These are phyloP conservation scores for Notiomystis cincta DNA, from an alignment of 2,113 vertebrate genomes.

Conservation along the genomic window DNA sequence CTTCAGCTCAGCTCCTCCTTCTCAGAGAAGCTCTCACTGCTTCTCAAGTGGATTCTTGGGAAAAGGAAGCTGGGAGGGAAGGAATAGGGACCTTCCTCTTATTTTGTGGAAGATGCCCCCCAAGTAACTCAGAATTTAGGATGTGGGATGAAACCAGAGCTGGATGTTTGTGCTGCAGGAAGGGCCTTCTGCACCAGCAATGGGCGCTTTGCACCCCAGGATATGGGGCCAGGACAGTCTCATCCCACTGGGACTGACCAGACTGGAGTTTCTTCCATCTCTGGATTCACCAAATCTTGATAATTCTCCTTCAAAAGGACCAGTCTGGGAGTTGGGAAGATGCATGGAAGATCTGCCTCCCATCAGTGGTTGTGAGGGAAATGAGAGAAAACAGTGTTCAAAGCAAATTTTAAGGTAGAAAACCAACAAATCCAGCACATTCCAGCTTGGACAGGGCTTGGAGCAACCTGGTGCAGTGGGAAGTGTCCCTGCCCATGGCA, in stretches of 20 bases:
- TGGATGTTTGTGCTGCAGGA: not conserved
- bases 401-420: not conserved
- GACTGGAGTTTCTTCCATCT: not conserved
- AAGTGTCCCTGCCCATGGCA: not conserved
- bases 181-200: not conserved
- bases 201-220: not conserved
- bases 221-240: not conserved
- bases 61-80: not conserved
- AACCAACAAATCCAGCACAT: not conserved
- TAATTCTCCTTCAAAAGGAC: not conserved
- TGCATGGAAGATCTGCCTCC: not conserved
- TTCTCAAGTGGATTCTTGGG: not conserved
- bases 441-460: not conserved
- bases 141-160: not conserved
- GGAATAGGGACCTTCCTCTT: not conserved
- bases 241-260: not conserved
- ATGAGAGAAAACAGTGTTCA: not conserved
- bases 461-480: not conserved
- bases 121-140: not conserved
- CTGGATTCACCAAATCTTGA: not conserved
- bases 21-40: not conserved
- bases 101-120: not conserved
- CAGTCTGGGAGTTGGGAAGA: not conserved
- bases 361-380: not conserved
- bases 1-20: not conserved